Evolutionary conservation across 2,888 invertebrate genomes (phyloP).

Genomic region (Melieria crassipennis): DNA sequence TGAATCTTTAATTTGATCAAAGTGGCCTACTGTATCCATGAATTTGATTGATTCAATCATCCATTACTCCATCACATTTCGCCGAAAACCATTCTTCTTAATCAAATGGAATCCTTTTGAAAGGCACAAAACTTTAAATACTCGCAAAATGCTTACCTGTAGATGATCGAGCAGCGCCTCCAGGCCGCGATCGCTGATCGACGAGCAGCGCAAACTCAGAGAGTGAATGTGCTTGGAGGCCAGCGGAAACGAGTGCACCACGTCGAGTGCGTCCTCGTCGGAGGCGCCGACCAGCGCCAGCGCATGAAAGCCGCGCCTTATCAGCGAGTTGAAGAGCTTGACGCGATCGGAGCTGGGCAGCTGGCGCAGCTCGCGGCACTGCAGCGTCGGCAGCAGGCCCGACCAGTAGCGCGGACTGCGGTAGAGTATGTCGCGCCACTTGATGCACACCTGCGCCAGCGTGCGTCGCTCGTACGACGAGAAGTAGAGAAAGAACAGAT

Average conservation of each 20-base stretch:
- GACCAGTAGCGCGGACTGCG: constrained; percentile 88
- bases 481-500: constrained; percentile 85
- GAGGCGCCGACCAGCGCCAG: constrained; percentile 85
- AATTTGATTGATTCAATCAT: no score
- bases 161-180: constrained; percentile 89
- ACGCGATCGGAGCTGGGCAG: constrained; percentile 70
- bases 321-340: constrained; percentile 81
- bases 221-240: constrained; percentile 86
- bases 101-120: no score
- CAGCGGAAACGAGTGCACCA: constrained; percentile 85
- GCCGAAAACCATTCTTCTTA: no score
- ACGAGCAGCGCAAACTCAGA: constrained; percentile 86
- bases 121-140: background rate
- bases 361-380: constrained; percentile 82
- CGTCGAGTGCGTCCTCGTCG: constrained; percentile 89
- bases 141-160: constrained; percentile 71
- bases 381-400: constrained; percentile 84
- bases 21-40: no score
- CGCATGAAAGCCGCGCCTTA: constrained; percentile 86
- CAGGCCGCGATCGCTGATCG: constrained; percentile 89
- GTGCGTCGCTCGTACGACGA: constrained; percentile 79
- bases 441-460: constrained; percentile 84
- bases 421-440: constrained; percentile 91
- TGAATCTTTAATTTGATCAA: no score
- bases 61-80: no score